These are phyloP conservation scores for Stegastes partitus DNA, from an alignment of 2,113 vertebrate species.

Conservation along the genomic window DNA sequence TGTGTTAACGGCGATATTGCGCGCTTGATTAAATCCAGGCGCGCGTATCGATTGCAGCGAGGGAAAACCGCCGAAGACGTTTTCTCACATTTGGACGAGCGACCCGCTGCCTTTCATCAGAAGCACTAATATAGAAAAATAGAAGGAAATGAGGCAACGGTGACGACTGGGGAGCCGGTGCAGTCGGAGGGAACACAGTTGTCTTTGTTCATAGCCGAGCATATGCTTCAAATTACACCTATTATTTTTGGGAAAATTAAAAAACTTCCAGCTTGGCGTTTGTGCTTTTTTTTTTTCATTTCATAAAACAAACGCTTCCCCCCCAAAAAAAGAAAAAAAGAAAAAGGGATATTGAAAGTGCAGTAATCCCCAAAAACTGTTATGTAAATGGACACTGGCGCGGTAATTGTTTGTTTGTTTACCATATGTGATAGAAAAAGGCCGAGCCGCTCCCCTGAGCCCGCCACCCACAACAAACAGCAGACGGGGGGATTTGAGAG, in stretches of 20 bases:
- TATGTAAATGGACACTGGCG: slow-evolving; percentile 79
- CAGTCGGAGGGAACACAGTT: slow-evolving; percentile 65
- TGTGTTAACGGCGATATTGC: slow-evolving; percentile 55
- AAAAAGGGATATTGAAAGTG: not conserved
- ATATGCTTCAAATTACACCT: slow-evolving; percentile 72
- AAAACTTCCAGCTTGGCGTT: slow-evolving; percentile 27
- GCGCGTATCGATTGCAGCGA: slow-evolving; percentile 57
- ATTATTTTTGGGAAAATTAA: slow-evolving; percentile 26
- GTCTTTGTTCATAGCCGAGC: slow-evolving; percentile 73
- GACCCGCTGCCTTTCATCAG: slow-evolving; percentile 58
- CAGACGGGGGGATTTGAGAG: slow-evolving; percentile 53
- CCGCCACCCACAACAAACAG: slow-evolving; percentile 65
- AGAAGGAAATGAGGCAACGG: slow-evolving; percentile 67
- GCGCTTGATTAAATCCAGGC: slow-evolving; percentile 71
- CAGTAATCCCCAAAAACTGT: slow-evolving; percentile 36
- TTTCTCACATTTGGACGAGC: slow-evolving; percentile 63
- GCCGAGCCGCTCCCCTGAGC: slow-evolving; percentile 12
- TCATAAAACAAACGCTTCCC: slow-evolving; percentile 21
- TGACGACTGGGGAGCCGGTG: slow-evolving; percentile 55
- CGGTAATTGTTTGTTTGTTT: slow-evolving; percentile 88
- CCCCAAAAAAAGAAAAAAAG: too few relatives aligned
- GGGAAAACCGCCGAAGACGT: slow-evolving; percentile 61
- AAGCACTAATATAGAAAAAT: slow-evolving; percentile 63
- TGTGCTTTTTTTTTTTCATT: slow-evolving; percentile 30
- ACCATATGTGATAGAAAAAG: slow-evolving; percentile 69